Evolutionary conservation across 1,140 invertebrate species (phyloP).

Genomic region (Asobara japonica): DNA sequence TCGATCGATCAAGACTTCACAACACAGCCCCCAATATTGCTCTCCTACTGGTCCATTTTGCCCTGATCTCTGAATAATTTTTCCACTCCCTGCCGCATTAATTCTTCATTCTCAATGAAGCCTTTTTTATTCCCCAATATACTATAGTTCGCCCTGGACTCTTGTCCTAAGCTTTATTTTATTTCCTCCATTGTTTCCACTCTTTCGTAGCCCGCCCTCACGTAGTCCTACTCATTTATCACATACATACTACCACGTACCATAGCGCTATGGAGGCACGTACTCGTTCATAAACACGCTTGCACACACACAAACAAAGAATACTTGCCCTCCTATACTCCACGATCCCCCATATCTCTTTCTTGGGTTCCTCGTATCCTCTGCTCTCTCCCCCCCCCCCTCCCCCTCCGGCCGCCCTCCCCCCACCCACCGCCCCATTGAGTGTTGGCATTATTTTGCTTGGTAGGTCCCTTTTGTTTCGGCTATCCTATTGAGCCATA

Average conservation of each 20-base stretch:
- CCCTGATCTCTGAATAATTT: too few species aligned
- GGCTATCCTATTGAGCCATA: slow-evolving; percentile 56
- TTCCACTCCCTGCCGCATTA: neutral
- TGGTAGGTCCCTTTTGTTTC: slow-evolving; percentile 57
- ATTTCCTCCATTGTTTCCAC: slow-evolving; percentile 59
- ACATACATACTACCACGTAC: slow-evolving; percentile 40
- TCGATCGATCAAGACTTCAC: too few species aligned
- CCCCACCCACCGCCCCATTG: slow-evolving; percentile 31
- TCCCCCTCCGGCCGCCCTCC: neutral
- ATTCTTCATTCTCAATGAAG: neutral
- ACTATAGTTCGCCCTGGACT: neutral
- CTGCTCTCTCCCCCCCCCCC: neutral
- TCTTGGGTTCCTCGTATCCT: slow-evolving; percentile 44
- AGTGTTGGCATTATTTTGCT: slow-evolving; percentile 61
- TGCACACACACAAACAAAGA: slow-evolving; percentile 43
- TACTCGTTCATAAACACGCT: slow-evolving; percentile 36
- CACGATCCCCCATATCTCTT: slow-evolving; percentile 48
- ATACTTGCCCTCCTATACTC: neutral
- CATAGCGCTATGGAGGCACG: slow-evolving; percentile 38
- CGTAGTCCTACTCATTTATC: slow-evolving; percentile 50
- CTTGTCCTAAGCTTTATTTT: slow-evolving; percentile 55
- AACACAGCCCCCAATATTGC: too few species aligned
- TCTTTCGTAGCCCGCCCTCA: slow-evolving; percentile 44
- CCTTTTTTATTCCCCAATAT: neutral
- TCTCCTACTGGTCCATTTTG: too few species aligned